Conservation (phyloP, 2,888 invertebrate species). For the Gibbula magus region DNA sequence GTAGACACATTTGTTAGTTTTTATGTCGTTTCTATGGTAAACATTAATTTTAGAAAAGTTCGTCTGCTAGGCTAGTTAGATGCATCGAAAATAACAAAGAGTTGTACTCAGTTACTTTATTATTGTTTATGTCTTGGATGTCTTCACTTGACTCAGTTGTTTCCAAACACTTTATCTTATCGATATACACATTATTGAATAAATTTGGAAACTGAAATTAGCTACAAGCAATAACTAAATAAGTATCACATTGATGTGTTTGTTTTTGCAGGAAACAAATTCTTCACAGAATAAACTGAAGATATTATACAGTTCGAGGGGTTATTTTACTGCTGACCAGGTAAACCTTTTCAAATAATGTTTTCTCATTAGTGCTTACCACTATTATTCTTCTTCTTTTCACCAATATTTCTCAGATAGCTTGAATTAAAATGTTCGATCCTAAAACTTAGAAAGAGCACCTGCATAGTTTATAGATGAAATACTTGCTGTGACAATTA, state of each 20-base stretch:
- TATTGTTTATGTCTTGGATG: too few species aligned
- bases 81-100: not conserved
- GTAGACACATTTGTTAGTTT: slow-evolving; percentile 37
- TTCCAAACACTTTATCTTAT: not conserved
- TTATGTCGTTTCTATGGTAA: slow-evolving; percentile 48
- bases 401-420: too few species aligned
- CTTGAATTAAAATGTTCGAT: too few species aligned
- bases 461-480: too few species aligned
- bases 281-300: slow-evolving; percentile 70
- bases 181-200: too few species aligned
- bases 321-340: slow-evolving; percentile 70
- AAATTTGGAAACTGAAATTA: too few species aligned
- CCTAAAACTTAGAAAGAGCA: too few species aligned
- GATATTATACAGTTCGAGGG: slow-evolving; percentile 69
- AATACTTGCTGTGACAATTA: too few species aligned
- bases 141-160: too few species aligned
- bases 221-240: not conserved
- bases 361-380: too few species aligned
- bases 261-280: slow-evolving; percentile 66
- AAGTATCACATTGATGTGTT: not conserved
- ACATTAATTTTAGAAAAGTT: slow-evolving; percentile 15
- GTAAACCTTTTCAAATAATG: slow-evolving; percentile 57
- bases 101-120: too few species aligned
- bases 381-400: too few species aligned
- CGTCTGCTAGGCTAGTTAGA: not conserved